phyloP scores from a whole-genome alignment of 1,140 invertebrate genomes.

The Cepaea nemoralis region DNA sequence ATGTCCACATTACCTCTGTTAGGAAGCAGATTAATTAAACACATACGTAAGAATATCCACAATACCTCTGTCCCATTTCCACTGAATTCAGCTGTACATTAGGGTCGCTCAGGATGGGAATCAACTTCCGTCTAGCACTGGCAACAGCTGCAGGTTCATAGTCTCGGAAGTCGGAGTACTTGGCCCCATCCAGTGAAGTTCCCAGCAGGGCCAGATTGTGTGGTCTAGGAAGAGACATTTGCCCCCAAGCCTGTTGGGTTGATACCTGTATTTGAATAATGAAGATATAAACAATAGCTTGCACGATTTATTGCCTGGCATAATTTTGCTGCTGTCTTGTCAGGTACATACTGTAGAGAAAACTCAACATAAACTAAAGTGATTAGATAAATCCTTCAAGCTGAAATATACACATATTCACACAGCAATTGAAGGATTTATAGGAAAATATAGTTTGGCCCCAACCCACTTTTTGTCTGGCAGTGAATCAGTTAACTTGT shows the following conservation, averaged over 20 bases:
- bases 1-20: no score
- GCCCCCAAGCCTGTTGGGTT: neutral
- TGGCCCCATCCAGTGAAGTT: constrained; percentile 8
- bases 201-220: constrained; percentile 2
- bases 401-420: no score
- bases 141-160: constrained; percentile 49
- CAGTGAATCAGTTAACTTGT: neutral
- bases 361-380: no score
- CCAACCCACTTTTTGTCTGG: no score
- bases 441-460: no score
- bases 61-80: constrained; percentile 59
- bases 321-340: no score
- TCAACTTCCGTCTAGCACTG: constrained; percentile 37
- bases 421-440: no score
- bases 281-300: no score
- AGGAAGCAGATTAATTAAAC: no score
- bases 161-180: constrained; percentile 47
- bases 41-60: neutral
- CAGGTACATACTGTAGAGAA: no score
- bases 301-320: no score
- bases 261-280: constrained; percentile 10
- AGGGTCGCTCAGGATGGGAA: constrained; percentile 43
- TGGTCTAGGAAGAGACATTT: neutral
- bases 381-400: no score
- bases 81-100: constrained; percentile 30